Percentiles rank a stretch among this genome's conserved stretches.
phyloP scores from a whole-genome alignment of 2,113 vertebrate species.

The Lophura nycthemera region DNA sequence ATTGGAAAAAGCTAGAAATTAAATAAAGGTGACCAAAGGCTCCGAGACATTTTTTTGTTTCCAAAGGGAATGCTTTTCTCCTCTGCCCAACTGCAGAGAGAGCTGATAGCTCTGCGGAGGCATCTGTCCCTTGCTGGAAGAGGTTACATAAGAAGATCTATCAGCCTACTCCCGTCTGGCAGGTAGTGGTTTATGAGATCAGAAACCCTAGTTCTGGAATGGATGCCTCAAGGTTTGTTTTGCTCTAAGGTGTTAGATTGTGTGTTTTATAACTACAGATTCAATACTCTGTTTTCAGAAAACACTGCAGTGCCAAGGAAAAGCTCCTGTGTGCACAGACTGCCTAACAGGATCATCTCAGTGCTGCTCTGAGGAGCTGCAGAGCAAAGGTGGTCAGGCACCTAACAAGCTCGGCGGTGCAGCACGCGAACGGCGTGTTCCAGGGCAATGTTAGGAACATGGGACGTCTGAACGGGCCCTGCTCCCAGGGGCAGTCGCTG shows the following conservation, averaged over 20 bases:
- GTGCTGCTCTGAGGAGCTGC: fast-evolving
- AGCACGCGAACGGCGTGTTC: fast-evolving
- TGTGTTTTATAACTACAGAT: background rate
- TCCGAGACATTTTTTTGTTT: slow-evolving; percentile 10
- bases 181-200: background rate
- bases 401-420: fast-evolving
- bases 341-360: background rate
- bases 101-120: slow-evolving; percentile 59
- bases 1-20: background rate
- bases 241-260: background rate
- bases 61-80: background rate
- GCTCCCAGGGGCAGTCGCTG: fast-evolving
- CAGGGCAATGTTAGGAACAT: fast-evolving
- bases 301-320: background rate
- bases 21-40: slow-evolving; percentile 15
- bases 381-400: background rate
- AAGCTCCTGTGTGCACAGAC: background rate
- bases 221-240: background rate
- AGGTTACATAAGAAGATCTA: slow-evolving; percentile 34
- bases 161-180: slow-evolving; percentile 49
- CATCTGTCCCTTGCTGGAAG: slow-evolving; percentile 50
- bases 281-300: background rate
- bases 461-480: fast-evolving
- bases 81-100: slow-evolving; percentile 13
- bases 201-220: background rate